Conservation (phyloP, 2,797 vertebrate genomes). For the Sebastes matsubarae region DNA sequence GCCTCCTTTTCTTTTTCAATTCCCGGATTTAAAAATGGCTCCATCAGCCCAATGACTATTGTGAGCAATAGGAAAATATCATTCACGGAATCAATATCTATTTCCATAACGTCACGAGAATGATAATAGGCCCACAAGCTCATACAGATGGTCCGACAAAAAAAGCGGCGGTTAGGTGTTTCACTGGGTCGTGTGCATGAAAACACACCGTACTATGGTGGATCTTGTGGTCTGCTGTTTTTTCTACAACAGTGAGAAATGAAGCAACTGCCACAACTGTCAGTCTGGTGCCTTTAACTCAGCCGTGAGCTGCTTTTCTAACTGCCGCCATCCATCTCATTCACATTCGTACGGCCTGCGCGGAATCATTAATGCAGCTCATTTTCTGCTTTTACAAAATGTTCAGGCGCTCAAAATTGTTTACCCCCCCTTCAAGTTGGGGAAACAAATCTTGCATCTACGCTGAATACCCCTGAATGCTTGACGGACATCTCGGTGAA, state of each 20-base stretch:
- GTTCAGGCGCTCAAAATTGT: neutral
- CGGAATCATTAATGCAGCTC: conserved; percentile 15
- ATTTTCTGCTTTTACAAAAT: conserved; percentile 11
- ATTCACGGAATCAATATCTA: conserved; percentile 84
- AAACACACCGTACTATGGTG: conserved; percentile 28
- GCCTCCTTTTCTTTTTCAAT: conserved; percentile 81
- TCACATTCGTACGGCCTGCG: neutral
- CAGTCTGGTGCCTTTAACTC: conserved; percentile 50
- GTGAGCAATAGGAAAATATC: conserved; percentile 90
- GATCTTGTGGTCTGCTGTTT: conserved; percentile 59
- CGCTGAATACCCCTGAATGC: conserved; percentile 19
- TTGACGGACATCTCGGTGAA: conserved; percentile 58
- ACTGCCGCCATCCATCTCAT: conserved; percentile 20
- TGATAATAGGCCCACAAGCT: conserved; percentile 77
- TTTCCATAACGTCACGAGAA: conserved; percentile 81
- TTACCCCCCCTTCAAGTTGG: neutral
- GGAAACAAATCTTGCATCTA: conserved; percentile 26
- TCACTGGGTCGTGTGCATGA: conserved; percentile 28
- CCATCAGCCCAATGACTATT: conserved; percentile 79
- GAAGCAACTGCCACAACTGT: conserved; percentile 79
- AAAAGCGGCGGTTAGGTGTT: conserved; percentile 71
- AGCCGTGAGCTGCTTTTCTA: conserved; percentile 31
- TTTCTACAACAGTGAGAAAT: conserved; percentile 37
- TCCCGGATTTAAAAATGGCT: conserved; percentile 76
- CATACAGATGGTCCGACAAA: conserved; percentile 71